Evolutionary conservation across 2,113 vertebrate genomes (phyloP), one percentile per base, ranked within the genome.

Genomic region (Pteruthius melanotis): DNA sequence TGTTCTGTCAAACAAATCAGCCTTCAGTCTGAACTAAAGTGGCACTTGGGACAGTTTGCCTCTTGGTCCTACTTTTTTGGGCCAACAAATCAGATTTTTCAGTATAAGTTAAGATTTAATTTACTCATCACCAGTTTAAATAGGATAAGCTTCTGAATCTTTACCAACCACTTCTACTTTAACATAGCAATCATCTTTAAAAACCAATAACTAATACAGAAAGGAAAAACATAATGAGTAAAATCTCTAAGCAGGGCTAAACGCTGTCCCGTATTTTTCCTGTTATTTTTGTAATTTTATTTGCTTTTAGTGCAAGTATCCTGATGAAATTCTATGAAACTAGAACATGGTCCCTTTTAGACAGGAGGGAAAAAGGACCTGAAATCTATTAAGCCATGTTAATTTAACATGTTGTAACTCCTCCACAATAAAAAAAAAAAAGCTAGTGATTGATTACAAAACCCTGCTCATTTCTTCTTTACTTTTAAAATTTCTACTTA

Each of bases 1-100:
- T 53, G 89, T 77, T 82, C 72, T 91, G 80, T 95, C 97, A 96
- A 90, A 97, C 95, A 97, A 97, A 97, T 97, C 89, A 94, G 95
- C 91, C 95, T 96, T 97, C 57, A 91, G 95, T 97, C 92, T 93
- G 89, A 95, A 96, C 94, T 63, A n/a, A 96, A 97, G 95, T 94
- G 91, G 95, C 93, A 95, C 95, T 97, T 85, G 93, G 95, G 97
- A 98, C 89, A 79, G 49, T 95, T 94, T 90, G 74, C 68, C 93
- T 91, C 82, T 84, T 81, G 83, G 92, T 90, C 72, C 56, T 42
- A 59, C 63, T 93, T 95, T 69, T 95, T 42, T 88, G 84, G 84
- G 86, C 92, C 93, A 94, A 92, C 74, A 93, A 95, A 77, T 52
- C 66, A 87, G 56, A 65, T 85, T 92, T 92, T 96, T 97, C 79